Percentiles rank a stretch among this genome's conserved stretches.
Conservation (phyloP, 2,113 vertebrate genomes). For the Triplophysa rosa region DNA sequence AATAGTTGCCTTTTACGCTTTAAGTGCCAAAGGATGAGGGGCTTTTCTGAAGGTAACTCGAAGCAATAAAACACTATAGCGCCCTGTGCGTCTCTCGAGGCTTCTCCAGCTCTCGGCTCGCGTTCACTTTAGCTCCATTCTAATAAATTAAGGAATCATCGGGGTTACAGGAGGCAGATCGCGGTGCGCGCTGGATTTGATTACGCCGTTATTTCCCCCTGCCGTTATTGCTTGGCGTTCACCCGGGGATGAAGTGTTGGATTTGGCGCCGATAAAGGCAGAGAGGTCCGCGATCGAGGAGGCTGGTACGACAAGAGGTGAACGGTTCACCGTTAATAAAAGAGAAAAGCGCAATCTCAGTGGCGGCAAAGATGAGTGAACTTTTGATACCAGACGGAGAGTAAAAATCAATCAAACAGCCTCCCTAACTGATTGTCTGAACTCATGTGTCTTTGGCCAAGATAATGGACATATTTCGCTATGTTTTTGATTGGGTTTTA, state of each 20-base stretch:
- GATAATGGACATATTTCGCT: conserved; percentile 15
- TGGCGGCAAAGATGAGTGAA: conserved; percentile 36
- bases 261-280: conserved; percentile 49
- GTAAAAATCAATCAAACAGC: conserved; percentile 45
- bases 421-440: conserved; percentile 37
- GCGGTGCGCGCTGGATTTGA: conserved; percentile 68
- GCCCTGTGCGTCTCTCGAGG: conserved; percentile 57
- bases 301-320: conserved; percentile 47
- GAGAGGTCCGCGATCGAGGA: conserved; percentile 46
- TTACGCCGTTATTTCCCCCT: conserved; percentile 70
- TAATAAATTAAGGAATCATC: conserved; percentile 74
- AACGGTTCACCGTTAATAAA: conserved; percentile 66
- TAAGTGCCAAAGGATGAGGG: conserved; percentile 40
- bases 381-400: conserved; percentile 27
- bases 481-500: conserved; percentile 1
- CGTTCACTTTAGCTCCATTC: conserved; percentile 58
- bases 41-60: conserved; percentile 52
- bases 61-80: conserved; percentile 72
- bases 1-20: conserved; percentile 23
- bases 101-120: conserved; percentile 51
- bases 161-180: conserved; percentile 70
- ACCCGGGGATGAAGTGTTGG: conserved; percentile 58
- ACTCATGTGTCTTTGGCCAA: conserved; percentile 32
- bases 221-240: conserved; percentile 72
- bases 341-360: conserved; percentile 46